Evolutionary conservation across 2,797 vertebrate species (phyloP), one percentile per base, ranked within the genome.

Genomic region (Sphenodon punctatus): DNA sequence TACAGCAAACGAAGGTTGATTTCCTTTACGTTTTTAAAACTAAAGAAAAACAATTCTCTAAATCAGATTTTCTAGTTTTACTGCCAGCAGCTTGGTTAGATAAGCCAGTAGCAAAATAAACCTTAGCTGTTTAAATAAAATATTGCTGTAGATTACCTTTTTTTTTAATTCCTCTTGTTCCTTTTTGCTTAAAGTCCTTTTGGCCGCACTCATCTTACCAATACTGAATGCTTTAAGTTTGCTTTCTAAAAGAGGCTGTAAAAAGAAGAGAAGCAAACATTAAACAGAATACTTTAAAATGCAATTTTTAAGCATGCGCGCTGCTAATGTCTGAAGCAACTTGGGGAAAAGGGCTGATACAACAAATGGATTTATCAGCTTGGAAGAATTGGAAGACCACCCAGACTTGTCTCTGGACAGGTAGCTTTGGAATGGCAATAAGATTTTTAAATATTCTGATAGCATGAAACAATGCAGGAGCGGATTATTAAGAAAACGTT

Each of bases 131-230:
- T 42, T 10, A 30, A 5, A 34, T 1, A n/a, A 66, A 45, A 23
- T 5, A n/a, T 27, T 25, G 30, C 25, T 30, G 60, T n/a, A 82
- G 23, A 80, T 95, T 95, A 98, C 98, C 95, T 99, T 99, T 93
- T 99, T 99, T 95, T 99, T 99, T 41, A 99, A 95, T 92, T 99
- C 98, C 89, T 99, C 98, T 89, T 99, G 98, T 58, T 99, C 98
- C 76, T 99, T 99, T 89, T 99, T 99, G 95, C 98, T 99, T 71
- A 99, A 91, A 49, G 98, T 99, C 90, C 98, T 95, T 93, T 99
- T 99, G 43, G 97, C 97, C 89, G 97, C 97, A 75, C 98, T 97
- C 98, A 99, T 99, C 94, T 99, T 99, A 15, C 98, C 98, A 90
- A 99, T 99, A 88, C 98, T 99, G 93, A 99, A 99, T 46, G 98